These are phyloP conservation scores for Dynastes maya DNA, from an alignment of 2,888 invertebrate genomes.

Conservation along the genomic window DNA sequence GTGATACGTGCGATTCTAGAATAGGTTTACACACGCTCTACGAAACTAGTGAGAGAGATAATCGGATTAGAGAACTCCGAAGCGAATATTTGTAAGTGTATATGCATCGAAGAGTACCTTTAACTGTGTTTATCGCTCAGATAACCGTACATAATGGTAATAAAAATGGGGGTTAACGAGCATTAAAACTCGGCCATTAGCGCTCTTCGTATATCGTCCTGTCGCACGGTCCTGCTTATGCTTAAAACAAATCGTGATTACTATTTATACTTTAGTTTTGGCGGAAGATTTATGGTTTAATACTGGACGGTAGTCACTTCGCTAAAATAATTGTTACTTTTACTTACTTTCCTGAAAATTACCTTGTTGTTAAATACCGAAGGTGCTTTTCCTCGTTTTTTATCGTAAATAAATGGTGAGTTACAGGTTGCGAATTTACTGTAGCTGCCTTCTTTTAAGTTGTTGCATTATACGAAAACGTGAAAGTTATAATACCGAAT, in stretches of 20 bases:
- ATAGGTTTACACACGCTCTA: slow-evolving; percentile 33
- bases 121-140: slow-evolving; percentile 56
- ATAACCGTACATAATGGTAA: slow-evolving; percentile 58
- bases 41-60: slow-evolving; percentile 46
- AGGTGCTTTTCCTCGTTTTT: too few species aligned
- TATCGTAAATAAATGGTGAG: too few species aligned
- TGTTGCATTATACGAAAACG: too few species aligned
- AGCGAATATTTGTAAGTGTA: slow-evolving; percentile 47
- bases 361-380: background rate
- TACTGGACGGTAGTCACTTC: slow-evolving; percentile 29
- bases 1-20: slow-evolving; percentile 17
- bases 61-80: slow-evolving; percentile 47
- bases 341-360: slow-evolving; percentile 13
- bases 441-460: too few species aligned
- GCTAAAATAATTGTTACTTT: slow-evolving; percentile 28
- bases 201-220: slow-evolving; percentile 57
- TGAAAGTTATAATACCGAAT: too few species aligned
- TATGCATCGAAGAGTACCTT: slow-evolving; percentile 49
- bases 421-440: too few species aligned
- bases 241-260: slow-evolving; percentile 53
- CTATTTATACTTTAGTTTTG: slow-evolving; percentile 48
- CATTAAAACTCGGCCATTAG: slow-evolving; percentile 61
- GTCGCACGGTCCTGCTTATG: slow-evolving; percentile 51
- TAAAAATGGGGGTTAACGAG: slow-evolving; percentile 60
- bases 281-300: slow-evolving; percentile 46